These are phyloP conservation scores for Elysia crispata DNA, from an alignment of 2,888 invertebrate species.

Conservation along the genomic window DNA sequence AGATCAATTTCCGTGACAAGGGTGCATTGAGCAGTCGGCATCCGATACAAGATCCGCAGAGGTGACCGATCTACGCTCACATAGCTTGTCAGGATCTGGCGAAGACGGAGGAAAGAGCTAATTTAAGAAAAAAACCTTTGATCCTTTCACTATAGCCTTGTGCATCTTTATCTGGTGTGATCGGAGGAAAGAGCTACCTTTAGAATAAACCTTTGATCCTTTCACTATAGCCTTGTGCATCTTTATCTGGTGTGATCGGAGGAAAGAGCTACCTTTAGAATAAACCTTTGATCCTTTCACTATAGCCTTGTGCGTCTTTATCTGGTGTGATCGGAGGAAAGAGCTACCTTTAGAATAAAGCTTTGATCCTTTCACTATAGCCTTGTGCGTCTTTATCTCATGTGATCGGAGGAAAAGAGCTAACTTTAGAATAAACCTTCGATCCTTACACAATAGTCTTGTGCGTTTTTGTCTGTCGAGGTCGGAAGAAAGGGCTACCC, in stretches of 20 bases:
- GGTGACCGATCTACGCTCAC: constrained; percentile 60
- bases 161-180: too few relatives aligned
- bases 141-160: too few relatives aligned
- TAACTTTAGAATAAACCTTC: not conserved
- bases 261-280: not conserved
- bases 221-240: too few relatives aligned
- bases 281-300: too few relatives aligned
- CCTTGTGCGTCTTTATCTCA: too few relatives aligned
- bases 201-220: not conserved
- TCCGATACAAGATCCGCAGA: constrained; percentile 60
- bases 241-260: not conserved
- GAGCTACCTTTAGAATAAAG: not conserved
- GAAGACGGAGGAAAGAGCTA: too few relatives aligned
- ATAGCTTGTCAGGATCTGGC: constrained; percentile 62
- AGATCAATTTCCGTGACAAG: constrained; percentile 54
- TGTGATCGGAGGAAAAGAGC: not conserved
- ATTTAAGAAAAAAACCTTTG: too few relatives aligned
- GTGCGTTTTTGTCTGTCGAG: too few relatives aligned
- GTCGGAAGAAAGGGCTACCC: too few relatives aligned
- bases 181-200: not conserved
- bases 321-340: not conserved
- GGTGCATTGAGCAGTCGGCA: constrained; percentile 64
- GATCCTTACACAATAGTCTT: too few relatives aligned
- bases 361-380: too few relatives aligned
- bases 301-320: too few relatives aligned